Base-by-base conservation (phyloP, 2,797 vertebrate species). In the Dicrostonyx torquatus region DNA sequence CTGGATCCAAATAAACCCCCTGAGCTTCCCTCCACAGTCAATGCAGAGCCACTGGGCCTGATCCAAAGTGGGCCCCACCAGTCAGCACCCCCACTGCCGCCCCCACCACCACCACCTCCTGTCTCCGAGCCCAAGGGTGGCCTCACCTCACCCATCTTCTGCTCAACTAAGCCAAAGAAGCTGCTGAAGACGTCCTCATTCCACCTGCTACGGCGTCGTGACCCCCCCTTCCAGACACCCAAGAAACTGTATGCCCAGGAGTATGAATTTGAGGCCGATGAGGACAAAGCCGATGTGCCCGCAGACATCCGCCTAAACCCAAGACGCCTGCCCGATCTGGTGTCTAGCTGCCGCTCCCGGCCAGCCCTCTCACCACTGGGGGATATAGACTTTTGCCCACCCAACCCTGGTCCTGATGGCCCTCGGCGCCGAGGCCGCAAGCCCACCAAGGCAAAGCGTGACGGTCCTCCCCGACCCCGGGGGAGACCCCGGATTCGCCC, bases 231-330 rank as follows among this genome's bases (percentile, higher is more conserved):
- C 97, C 99, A 98, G 37, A 98, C 98, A 0, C 98, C 99, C 75
- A 99, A 99, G 94, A 99, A 99, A 94, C 99, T 99, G 90, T 99
- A 99, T 0, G 99, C 99, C n/a, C 99, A 99, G 98, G 99, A 99
- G 89, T 99, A 99, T 2, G 99, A 99, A 96, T 99, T 99, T 64
- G 99, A 99, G 97, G 99, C 99, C 0, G 99, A 99, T 0, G 99
- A 99, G 95, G 99, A 99, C 97, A 99, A 99, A 92, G 99, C 99
- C 0, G 99, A 99, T 0, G 99, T 99, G 75, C 99, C 99, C 0
- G 99, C 99, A 0, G 99, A 99, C 94, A 99, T 99, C 94, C 98
- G 99, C 40, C 98, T 99, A 93, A 99, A 99, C 97, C 99, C 99
- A 72, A 98, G 99, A 31, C 98, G 99, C 12, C 98, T 99, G 34